Conservation (phyloP, 1,140 invertebrate genomes). For the Spodoptera litura region DNA sequence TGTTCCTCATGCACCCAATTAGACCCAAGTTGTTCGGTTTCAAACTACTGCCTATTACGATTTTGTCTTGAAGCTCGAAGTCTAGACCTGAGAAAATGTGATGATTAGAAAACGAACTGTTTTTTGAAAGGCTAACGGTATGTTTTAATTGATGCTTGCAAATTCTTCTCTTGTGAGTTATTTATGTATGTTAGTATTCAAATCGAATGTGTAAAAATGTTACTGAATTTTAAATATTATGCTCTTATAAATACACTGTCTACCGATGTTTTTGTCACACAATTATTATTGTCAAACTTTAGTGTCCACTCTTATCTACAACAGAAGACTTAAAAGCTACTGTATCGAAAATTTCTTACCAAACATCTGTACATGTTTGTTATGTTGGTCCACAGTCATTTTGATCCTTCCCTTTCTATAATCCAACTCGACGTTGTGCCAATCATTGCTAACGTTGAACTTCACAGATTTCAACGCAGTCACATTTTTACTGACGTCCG, state of each 20-base stretch:
- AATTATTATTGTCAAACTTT: too few species aligned
- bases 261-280: too few species aligned
- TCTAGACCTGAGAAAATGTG: slow-evolving; percentile 78
- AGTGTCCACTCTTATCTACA: too few species aligned
- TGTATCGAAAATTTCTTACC: slow-evolving; percentile 69
- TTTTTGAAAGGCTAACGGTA: not conserved
- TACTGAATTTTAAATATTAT: too few species aligned
- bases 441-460: slow-evolving; percentile 90
- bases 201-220: too few species aligned
- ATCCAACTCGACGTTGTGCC: slow-evolving; percentile 92
- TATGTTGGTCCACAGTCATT: slow-evolving; percentile 91
- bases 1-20: slow-evolving; percentile 96
- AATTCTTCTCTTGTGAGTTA: not conserved
- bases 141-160: not conserved
- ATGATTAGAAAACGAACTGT: slow-evolving; percentile 21
- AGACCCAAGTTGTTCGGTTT: slow-evolving; percentile 90
- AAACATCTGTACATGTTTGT: slow-evolving; percentile 90
- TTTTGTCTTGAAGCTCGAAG: slow-evolving; percentile 87
- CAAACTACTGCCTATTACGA: slow-evolving; percentile 92
- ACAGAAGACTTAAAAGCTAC: not conserved
- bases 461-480: slow-evolving; percentile 92
- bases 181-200: too few species aligned
- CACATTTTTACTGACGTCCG: slow-evolving; percentile 90
- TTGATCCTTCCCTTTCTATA: slow-evolving; percentile 91
- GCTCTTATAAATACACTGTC: too few species aligned